A percentile compares a stretch with the other conserved stretches of the same genome.
phyloP scores from a whole-genome alignment of 2,888 invertebrate species.

The Brenthis ino region DNA sequence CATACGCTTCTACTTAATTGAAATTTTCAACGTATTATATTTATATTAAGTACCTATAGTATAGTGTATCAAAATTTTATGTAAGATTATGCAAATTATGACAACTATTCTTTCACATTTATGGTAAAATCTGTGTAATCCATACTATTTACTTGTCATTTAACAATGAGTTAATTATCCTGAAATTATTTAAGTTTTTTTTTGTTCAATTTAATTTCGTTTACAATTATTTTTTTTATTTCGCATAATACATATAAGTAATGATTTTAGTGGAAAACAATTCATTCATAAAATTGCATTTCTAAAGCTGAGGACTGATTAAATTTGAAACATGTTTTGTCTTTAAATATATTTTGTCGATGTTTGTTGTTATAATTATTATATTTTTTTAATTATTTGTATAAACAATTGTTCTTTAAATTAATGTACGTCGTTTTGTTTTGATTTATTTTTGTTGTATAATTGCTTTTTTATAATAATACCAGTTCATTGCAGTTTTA shows the following conservation, averaged over 20 bases:
- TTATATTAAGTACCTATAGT: slow-evolving; percentile 74
- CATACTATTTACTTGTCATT: slow-evolving; percentile 45
- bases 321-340: slow-evolving; percentile 80
- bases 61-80: slow-evolving; percentile 71
- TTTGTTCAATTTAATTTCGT: slow-evolving; percentile 51
- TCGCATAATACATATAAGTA: slow-evolving; percentile 72
- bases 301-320: slow-evolving; percentile 79
- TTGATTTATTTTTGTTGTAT: slow-evolving; percentile 89
- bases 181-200: slow-evolving; percentile 57
- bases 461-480: slow-evolving; percentile 89
- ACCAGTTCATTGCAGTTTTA: slow-evolving; percentile 88
- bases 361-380: slow-evolving; percentile 84
- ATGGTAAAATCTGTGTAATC: slow-evolving; percentile 51
- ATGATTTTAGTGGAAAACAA: slow-evolving; percentile 59
- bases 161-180: slow-evolving; percentile 57
- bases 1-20: slow-evolving; percentile 80
- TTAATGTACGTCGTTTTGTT: slow-evolving; percentile 90
- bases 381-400: slow-evolving; percentile 86
- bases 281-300: slow-evolving; percentile 81
- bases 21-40: slow-evolving; percentile 79
- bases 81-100: slow-evolving; percentile 75
- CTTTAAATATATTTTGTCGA: slow-evolving; percentile 83
- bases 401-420: slow-evolving; percentile 89
- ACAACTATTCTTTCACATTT: slow-evolving; percentile 65
- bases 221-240: slow-evolving; percentile 56